These are phyloP conservation scores for Crematogaster levior DNA, from an alignment of 2,888 invertebrate genomes.

Conservation along the genomic window DNA sequence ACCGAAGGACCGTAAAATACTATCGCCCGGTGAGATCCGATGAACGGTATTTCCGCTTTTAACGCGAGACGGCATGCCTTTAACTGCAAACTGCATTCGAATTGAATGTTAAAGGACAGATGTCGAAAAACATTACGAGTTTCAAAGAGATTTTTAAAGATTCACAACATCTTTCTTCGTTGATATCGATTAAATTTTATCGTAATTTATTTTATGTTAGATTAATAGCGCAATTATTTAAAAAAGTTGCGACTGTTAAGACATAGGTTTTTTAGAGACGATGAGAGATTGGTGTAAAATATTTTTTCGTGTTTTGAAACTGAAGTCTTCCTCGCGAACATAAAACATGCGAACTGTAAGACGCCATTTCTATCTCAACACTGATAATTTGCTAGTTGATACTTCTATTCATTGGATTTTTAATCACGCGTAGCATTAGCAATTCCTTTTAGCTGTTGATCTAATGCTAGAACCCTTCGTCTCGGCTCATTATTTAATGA, in stretches of 20 bases:
- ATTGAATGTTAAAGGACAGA: not conserved
- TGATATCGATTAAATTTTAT: not conserved
- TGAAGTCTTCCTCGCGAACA: not conserved
- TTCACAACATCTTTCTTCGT: not conserved
- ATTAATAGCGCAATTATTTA: not conserved
- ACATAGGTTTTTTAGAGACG: not conserved
- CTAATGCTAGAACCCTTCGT: not conserved
- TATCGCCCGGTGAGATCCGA: constrained; percentile 44
- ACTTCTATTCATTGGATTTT: not conserved
- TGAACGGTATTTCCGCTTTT: constrained; percentile 47
- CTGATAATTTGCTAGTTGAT: constrained; percentile 1
- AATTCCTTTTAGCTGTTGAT: not conserved
- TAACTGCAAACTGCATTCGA: no score
- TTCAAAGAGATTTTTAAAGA: not conserved
- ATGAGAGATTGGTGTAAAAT: not conserved
- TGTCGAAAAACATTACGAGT: not conserved
- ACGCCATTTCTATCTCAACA: not conserved
- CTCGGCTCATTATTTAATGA: constrained; percentile 33
- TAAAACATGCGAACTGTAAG: not conserved
- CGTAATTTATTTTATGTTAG: not conserved
- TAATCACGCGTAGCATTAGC: not conserved
- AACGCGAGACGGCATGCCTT: constrained; percentile 22
- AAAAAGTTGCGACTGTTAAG: not conserved
- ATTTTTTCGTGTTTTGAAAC: not conserved
- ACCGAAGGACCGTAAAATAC: constrained; percentile 39